Evolutionary conservation across 2,797 vertebrate species (phyloP), one percentile per base, ranked within the genome.

Genomic region (Lophius americanus): DNA sequence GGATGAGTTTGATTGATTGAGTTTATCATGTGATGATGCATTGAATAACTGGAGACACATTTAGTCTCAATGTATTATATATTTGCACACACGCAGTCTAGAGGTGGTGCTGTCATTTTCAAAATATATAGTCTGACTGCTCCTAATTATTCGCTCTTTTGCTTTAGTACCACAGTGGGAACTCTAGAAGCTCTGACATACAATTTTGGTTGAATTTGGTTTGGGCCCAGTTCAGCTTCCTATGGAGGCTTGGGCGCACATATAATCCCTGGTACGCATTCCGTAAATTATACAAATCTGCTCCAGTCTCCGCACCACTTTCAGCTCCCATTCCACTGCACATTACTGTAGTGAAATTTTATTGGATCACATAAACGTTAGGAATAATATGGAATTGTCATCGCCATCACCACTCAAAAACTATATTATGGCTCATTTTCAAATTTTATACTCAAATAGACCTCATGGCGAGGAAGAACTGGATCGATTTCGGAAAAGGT

Each of bases 191-290:
- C 69, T 70, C 58, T 53, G 67, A 75, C 63, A 70, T 65, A 53
- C 61, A 71, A 79, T 65, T 75, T 59, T 78, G 74, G 60, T 52
- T 66, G 48, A 87, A 59, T 84, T 88, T 87, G 73, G 59, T 79
- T 74, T 85, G 58, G 70, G 63, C 43, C 69, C 61, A 53, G 49
- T 70, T 82, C 78, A 70, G 57, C 39, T 61, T 82, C 75, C 64
- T 74, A 74, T 72, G 66, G 66, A 86, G 77, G 85, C 59, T 76
- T 64, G 6, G 41, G 82, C 67, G 46, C 73, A 60, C 50, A 44
- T 68, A 68, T 82, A 72, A 81, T 88, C 76, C 73, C 68, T 62
- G 62, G 55, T 75, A 79, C 36, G 13, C 74, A 62, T 68, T 78
- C 60, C 51, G 51, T 81, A 41, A 42, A n/a, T 78, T 51, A 77